Conservation (phyloP, 2,113 vertebrate species). For the Plecturocebus donacophilus region DNA sequence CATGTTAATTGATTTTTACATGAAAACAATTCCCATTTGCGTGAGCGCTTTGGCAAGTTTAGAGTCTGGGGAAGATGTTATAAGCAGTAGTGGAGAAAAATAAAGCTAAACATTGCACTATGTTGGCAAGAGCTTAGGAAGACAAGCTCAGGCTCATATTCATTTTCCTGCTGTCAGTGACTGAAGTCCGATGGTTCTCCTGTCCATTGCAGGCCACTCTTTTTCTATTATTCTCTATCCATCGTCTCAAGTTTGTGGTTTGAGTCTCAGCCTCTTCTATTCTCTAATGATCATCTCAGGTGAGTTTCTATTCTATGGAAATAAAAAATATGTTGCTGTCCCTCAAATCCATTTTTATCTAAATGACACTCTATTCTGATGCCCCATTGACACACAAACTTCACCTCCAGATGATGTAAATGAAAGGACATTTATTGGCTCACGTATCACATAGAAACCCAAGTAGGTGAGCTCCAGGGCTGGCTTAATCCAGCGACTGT, state of each 20-base stretch:
- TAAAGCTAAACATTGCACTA: not conserved
- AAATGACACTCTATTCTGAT: not conserved
- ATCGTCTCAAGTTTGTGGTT: not conserved
- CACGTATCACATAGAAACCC: not conserved
- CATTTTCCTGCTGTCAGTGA: not conserved
- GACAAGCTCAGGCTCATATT: not conserved
- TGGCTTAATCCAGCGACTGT: not conserved
- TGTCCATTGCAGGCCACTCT: not conserved
- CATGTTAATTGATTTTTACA: conserved; percentile 76
- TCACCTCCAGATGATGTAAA: not conserved
- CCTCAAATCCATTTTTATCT: not conserved
- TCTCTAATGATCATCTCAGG: not conserved
- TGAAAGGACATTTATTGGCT: not conserved
- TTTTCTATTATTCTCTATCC: not conserved
- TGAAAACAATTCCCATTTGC: conserved; percentile 71
- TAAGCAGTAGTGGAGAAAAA: conserved; percentile 37
- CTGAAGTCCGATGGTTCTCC: not conserved
- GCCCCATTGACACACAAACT: not conserved
- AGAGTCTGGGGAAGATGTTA: conserved; percentile 64
- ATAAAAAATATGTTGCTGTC: not conserved
- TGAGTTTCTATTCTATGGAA: not conserved
- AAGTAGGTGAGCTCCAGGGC: not conserved
- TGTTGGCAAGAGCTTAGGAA: not conserved
- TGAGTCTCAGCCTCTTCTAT: not conserved
- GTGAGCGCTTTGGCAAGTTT: conserved; percentile 63